These are phyloP conservation scores for Agapornis roseicollis DNA, from an alignment of 2,113 vertebrate genomes.

Conservation along the genomic window DNA sequence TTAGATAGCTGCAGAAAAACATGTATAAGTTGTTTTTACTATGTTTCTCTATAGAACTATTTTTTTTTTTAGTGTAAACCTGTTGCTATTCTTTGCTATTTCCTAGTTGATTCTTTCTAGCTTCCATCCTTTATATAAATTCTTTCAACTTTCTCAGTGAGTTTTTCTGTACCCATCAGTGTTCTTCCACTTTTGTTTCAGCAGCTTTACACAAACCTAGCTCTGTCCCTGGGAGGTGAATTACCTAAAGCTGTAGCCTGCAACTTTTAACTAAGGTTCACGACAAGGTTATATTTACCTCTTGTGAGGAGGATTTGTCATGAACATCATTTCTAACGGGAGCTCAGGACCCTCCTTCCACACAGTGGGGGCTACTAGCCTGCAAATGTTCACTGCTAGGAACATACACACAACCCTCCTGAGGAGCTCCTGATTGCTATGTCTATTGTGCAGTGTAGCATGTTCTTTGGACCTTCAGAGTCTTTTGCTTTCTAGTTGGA, in stretches of 20 bases:
- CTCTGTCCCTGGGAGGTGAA: background rate
- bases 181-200: background rate
- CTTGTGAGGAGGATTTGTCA: background rate
- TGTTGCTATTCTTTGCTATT: background rate
- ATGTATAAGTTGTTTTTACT: background rate
- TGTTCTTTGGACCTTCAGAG: accelerated
- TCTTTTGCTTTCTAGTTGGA: background rate
- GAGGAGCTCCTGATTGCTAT: background rate
- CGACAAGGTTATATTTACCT: background rate
- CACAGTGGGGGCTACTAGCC: background rate
- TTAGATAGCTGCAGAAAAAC: background rate
- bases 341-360: background rate
- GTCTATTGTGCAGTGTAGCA: background rate
- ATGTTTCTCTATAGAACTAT: background rate
- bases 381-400: background rate
- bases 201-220: background rate
- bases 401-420: background rate
- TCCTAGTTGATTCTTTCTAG: background rate
- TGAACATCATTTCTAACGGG: background rate
- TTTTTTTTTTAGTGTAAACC: background rate
- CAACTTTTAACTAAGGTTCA: background rate
- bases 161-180: background rate
- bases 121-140: background rate
- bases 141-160: background rate
- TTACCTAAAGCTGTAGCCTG: background rate